A percentile compares a stretch with the other conserved stretches of the same genome.
phyloP scores from a whole-genome alignment of 2,797 vertebrate genomes.

The Acipenser oxyrinchus region DNA sequence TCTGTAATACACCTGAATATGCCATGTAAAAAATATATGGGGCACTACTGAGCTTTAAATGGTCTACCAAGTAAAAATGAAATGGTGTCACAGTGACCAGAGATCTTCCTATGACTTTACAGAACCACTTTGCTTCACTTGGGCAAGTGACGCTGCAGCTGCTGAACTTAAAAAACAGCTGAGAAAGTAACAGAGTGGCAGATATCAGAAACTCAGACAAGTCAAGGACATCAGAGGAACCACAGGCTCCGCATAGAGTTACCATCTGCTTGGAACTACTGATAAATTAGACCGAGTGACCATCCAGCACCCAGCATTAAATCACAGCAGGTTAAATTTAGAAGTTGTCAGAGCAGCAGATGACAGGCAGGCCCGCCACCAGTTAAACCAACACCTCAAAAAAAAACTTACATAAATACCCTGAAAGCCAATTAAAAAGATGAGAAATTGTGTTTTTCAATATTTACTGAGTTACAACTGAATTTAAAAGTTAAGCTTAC shows the following conservation, averaged over 20 bases:
- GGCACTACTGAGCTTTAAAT: too few relatives aligned
- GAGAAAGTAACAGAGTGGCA: constrained; percentile 52
- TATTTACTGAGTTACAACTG: too few relatives aligned
- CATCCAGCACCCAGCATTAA: background rate
- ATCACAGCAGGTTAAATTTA: constrained; percentile 30
- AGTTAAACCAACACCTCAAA: background rate
- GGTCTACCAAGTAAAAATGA: too few relatives aligned
- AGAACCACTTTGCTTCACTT: constrained; percentile 7
- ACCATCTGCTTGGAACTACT: constrained; percentile 26
- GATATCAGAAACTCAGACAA: constrained; percentile 40
- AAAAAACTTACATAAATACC: background rate
- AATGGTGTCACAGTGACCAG: background rate
- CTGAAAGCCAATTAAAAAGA: too few relatives aligned
- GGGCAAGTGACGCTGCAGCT: constrained; percentile 48
- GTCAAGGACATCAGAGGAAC: constrained; percentile 28
- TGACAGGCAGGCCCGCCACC: background rate
- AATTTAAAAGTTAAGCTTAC: too few relatives aligned
- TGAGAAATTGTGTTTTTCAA: too few relatives aligned
- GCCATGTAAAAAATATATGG: too few relatives aligned
- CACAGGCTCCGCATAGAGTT: constrained; percentile 15
- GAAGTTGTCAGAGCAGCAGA: constrained; percentile 9
- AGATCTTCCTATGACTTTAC: constrained; percentile 8
- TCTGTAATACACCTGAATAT: too few relatives aligned
- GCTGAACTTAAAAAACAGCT: constrained; percentile 58
- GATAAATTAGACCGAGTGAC: constrained; percentile 18